Conservation (phyloP, 2,797 vertebrate species). For the Trematomus bernacchii region DNA sequence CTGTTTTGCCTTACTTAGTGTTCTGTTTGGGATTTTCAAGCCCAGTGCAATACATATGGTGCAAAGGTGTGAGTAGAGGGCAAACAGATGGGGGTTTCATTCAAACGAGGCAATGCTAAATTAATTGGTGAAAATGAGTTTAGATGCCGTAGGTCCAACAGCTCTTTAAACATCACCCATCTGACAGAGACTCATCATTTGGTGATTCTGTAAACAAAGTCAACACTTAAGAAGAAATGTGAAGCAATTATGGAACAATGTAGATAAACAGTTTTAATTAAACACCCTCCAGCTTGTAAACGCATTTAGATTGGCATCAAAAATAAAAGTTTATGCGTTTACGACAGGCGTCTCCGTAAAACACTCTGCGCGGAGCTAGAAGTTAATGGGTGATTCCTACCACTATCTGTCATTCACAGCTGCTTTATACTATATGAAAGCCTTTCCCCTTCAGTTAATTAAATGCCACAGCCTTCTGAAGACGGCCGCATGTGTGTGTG, state of each 20-base stretch:
- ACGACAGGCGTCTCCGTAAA: constrained; percentile 22
- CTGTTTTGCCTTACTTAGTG: neutral
- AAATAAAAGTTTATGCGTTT: constrained; percentile 41
- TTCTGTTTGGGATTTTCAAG: neutral
- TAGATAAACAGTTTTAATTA: constrained; percentile 41
- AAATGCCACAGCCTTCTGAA: constrained; percentile 47
- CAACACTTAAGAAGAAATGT: neutral
- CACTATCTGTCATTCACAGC: constrained; percentile 45
- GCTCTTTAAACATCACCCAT: neutral
- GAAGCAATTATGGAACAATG: constrained; percentile 11
- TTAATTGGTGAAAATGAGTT: constrained; percentile 10
- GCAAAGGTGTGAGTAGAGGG: constrained; percentile 1
- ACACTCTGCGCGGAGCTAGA: constrained; percentile 12
- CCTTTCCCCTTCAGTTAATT: constrained; percentile 41
- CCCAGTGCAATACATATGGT: neutral
- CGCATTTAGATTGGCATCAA: constrained; percentile 27
- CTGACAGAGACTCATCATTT: constrained; percentile 11
- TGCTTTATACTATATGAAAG: constrained; percentile 32
- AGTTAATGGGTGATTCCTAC: constrained; percentile 32
- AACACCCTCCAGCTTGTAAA: constrained; percentile 9
- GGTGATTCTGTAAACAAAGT: neutral
- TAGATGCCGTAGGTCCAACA: neutral
- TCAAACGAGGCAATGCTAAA: neutral
- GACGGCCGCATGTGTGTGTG: constrained; percentile 9
- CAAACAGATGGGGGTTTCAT: constrained; percentile 32